Evolutionary conservation across 2,797 vertebrate genomes (phyloP), one percentile per base, ranked within the genome.

Genomic region (Cichlasoma orientale): DNA sequence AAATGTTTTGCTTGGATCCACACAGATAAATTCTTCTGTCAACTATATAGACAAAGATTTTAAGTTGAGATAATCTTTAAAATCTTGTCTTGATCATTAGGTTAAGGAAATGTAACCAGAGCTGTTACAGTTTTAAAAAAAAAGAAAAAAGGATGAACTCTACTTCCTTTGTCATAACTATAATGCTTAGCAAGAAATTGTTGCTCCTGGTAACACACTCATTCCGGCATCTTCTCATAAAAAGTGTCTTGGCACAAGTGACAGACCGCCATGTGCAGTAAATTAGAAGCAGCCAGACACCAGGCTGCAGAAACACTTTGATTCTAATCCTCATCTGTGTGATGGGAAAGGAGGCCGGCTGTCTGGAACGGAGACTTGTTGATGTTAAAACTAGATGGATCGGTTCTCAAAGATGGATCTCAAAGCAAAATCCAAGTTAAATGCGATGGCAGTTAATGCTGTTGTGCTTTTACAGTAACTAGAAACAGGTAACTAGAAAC

Each of bases 181-280:
- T 1, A 36, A 2, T 14, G 41, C 12, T 74, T 71, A 54, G 63
- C 41, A 77, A 56, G 25, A 54, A 84, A 73, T 54, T 74, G 56
- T 72, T 4, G 38, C 41, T 78, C 36, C 73, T 58, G 77, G 80
- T 79, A 69, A 82, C 68, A 59, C 61, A 16, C 82, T 72, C 38
- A 54, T 63, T 84, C 75, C 72, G 71, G 83, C 76, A 77, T 84
- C 82, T 82, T 80, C 76, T 90, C 84, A 86, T 93, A 88, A 90
- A 91, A 92, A 78, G 53, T 7, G 66, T 16, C 78, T 66, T 78
- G 74, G 80, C 80, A 70, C 58, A 59, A 86, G 73, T 56, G 81
- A 84, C 78, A 83, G 75, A 80, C 72, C 23, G 23, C 82, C 27
- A 50, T 61, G 74, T 56, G 68, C 33, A 59, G 74, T 84, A 80